Evolutionary conservation across 2,888 invertebrate species (phyloP), one percentile per base, ranked within the genome.

Genomic region (Drosophila helvetica): DNA sequence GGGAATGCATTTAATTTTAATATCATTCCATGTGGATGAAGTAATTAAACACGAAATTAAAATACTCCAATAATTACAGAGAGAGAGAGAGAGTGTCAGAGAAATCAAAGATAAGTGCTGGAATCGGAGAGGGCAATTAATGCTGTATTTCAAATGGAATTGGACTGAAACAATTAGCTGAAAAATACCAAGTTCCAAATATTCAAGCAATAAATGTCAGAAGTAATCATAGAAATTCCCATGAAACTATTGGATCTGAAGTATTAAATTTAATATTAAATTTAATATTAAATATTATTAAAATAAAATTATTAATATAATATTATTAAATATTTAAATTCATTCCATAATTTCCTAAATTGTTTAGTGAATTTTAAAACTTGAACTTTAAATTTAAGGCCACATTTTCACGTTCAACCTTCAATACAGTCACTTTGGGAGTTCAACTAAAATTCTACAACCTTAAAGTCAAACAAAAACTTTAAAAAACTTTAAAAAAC

Each of bases 21-120:
- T 66, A 66, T 50, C 43, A 48, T 43, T 54, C 67, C 48, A 54
- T 67, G 66, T 50, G 68, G 18, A 66, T 65, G 55, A 67, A 66
- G 55, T 67, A 66, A 66, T 54, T 66, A 54, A 54, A 22, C 30
- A 55, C 38, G n/a, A 43, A 66, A 67, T 67, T 66, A 66, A 54
- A 47, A 67, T 67, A 54, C 30, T 25, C 15, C 30, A 5, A n/a
- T 27, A n/a, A 54, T 52, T 47, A 12, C 3, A 46, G 54, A 15
- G 42, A 2, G 45, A 9, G 33, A 7, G 2, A 47, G 54, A 18
- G 48, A 3, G 45, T 43, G 45, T 17, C 17, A 17, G n/a, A 3
- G 17, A n/a, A 6, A 15, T 46, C 2, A 18, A 43, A 15, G 3
- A 10, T n/a, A 47, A 12, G 2, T 30, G 27, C 7, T 18, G 22